Conservation (phyloP, 2,888 invertebrate species). For the Meiosimyza platycephala region DNA sequence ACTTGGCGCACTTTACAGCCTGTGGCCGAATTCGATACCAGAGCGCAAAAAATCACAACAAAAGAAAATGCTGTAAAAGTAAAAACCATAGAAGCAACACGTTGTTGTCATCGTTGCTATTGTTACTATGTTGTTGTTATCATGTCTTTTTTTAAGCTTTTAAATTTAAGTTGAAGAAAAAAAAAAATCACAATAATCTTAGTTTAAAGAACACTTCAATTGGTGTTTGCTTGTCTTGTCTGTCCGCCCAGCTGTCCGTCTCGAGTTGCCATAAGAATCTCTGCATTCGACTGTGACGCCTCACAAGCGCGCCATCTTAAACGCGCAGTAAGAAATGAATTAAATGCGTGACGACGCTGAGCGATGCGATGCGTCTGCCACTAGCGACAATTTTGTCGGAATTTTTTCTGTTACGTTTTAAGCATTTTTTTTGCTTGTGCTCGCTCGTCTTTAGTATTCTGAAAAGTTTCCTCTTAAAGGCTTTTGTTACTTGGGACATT, state of each 20-base stretch:
- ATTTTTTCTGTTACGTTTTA: conserved; percentile 11
- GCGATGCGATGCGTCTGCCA: neutral
- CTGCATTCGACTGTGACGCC: neutral
- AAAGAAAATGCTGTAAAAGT: neutral
- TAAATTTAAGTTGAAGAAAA: neutral
- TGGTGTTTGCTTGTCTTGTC: neutral
- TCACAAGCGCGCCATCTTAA: neutral
- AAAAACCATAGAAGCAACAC: conserved; percentile 19
- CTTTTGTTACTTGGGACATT: conserved; percentile 1
- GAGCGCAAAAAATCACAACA: no score
- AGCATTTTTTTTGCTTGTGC: neutral
- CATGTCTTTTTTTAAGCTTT: neutral
- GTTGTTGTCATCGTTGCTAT: conserved; percentile 20
- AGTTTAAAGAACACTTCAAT: conserved; percentile 23
- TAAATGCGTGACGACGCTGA: conserved; percentile 29
- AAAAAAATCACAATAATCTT: conserved; percentile 33
- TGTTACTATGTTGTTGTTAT: conserved; percentile 5
- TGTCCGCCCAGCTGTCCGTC: no score
- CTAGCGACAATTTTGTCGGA: conserved; percentile 7
- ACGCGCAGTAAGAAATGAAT: conserved; percentile 18
- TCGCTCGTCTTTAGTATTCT: neutral
- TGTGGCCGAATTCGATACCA: no score
- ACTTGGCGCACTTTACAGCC: neutral
- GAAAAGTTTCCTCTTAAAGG: neutral
- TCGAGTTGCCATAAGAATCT: neutral